phyloP scores from a whole-genome alignment of 2,797 vertebrate genomes.

The Halcyon badia region DNA sequence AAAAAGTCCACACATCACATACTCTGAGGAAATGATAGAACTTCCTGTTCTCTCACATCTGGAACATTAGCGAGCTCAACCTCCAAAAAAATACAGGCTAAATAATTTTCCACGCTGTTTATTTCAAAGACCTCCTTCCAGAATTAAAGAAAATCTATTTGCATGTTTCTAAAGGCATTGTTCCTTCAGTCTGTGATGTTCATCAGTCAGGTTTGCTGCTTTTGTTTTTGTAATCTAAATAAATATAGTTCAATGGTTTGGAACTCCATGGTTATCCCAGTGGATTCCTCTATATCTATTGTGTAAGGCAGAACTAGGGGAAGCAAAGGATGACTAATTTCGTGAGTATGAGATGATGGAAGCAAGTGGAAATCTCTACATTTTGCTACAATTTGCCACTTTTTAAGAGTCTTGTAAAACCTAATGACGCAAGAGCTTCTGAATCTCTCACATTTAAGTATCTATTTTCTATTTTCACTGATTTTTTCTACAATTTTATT shows the following conservation, averaged over 20 bases:
- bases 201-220: conserved; percentile 62
- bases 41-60: conserved; percentile 77
- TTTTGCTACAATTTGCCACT: not conserved
- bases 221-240: conserved; percentile 66
- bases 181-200: conserved; percentile 63
- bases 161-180: conserved; percentile 72
- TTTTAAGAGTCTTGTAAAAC: not conserved
- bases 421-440: not conserved
- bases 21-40: conserved; percentile 67
- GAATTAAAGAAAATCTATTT: conserved; percentile 78
- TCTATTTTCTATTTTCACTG: not conserved
- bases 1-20: not conserved
- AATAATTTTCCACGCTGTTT: conserved; percentile 73
- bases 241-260: conserved; percentile 64
- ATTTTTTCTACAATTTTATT: not conserved
- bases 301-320: conserved; percentile 10
- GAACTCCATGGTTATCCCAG: conserved; percentile 28
- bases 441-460: not conserved
- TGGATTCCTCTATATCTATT: conserved; percentile 54
- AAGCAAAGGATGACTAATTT: conserved; percentile 67
- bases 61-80: conserved; percentile 52
- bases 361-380: conserved; percentile 12
- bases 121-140: conserved; percentile 69
- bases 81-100: conserved; percentile 68
- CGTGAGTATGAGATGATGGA: not conserved